Base-by-base conservation (phyloP, 2,888 invertebrate species). In the Quadroppia sp. region DNA sequence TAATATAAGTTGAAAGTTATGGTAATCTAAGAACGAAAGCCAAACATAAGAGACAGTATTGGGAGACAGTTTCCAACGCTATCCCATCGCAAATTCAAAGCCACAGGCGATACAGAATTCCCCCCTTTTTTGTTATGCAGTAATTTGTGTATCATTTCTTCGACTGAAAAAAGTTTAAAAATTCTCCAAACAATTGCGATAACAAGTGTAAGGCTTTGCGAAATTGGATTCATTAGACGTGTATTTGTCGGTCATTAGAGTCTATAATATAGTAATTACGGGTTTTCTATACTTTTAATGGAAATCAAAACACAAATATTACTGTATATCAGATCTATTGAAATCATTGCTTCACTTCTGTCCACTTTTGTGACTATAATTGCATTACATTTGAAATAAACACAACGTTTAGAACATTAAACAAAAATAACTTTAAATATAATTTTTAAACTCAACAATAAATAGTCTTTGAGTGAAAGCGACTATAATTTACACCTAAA, bases 241-340 rank as follows among this genome's bases (percentile, higher is more conserved):
- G 15, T 48, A 70, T 70, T 70, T 70, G 45, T 70, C 50, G 70
- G 48, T 50, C n/a, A 70, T 70, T 50, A 45, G 25, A 20, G 9
- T 28, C 45, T 70, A 70, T 70, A 70, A 70, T 70, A 70, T 42
- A 50, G 48, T 48, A 70, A 70, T 70, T 70, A 70, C 45, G 28
- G 32, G 70, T 50, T 45, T 45, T 50, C 70, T 70, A n/a, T 36
- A 20, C 32, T 7, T 56, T 56, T 56, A 56, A 56, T 56, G 56
- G 3, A 56, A 23, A 56, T 7, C 6, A 7, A 36, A 36, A 25
- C 17, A 56, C 56, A 23, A n/a, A 30, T n/a, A 32, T 15, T 11
- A 13, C 7, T n/a, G n/a, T n/a, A n/a, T n/a, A 13, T 64, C 6
- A 17, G 11, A 13, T n/a, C n/a, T 17, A 20, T 11, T 17, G 20